Evolutionary conservation across 1,140 invertebrate genomes (phyloP).

Genomic region (Chionoecetes opilio): DNA sequence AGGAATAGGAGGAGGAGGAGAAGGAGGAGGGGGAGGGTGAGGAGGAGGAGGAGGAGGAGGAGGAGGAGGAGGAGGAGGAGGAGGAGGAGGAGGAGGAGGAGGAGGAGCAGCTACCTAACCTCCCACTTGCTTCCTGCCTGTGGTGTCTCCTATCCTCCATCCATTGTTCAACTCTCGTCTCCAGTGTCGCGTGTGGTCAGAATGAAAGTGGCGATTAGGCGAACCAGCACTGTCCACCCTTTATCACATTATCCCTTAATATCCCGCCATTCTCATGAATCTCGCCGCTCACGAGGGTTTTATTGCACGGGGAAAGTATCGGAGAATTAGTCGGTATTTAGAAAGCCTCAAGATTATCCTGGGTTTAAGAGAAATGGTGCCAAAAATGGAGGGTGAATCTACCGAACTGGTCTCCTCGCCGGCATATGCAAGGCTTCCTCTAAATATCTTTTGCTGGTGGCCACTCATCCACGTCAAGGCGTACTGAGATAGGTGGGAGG

Average conservation of each 20-base stretch:
- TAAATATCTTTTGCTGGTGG: slow-evolving; percentile 46
- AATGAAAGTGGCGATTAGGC: not conserved
- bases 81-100: too few relatives aligned
- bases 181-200: slow-evolving; percentile 28
- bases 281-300: not conserved
- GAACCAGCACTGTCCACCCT: not conserved
- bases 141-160: not conserved
- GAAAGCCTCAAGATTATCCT: not conserved
- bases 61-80: not conserved
- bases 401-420: not conserved
- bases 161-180: not conserved
- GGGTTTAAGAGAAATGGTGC: not conserved
- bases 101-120: too few relatives aligned
- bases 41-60: not conserved
- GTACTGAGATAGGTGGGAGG: not conserved
- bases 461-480: not conserved
- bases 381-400: not conserved
- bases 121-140: slow-evolving; percentile 33
- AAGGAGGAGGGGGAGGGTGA: too few relatives aligned
- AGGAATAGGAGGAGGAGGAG: not conserved
- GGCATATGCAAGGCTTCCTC: slow-evolving; percentile 43
- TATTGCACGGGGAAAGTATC: not conserved
- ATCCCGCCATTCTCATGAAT: not conserved
- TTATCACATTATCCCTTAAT: not conserved
- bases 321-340: not conserved